Evolutionary conservation across 2,797 vertebrate species (phyloP).

Genomic region (Poecilia velifera): DNA sequence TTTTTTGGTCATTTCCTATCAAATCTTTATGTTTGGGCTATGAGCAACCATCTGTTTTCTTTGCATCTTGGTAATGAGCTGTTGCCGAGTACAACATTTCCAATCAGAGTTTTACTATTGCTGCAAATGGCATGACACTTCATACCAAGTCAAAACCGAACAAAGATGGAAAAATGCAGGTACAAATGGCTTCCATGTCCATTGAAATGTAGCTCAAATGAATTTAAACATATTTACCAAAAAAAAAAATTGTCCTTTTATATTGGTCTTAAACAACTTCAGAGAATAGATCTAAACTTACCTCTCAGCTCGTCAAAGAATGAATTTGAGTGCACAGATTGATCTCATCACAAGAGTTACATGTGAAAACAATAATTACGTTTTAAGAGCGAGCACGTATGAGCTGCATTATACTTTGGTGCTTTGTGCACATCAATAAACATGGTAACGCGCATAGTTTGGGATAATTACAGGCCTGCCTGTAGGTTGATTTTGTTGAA

Average conservation of each 20-base stretch:
- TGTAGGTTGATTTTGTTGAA: constrained; percentile 19
- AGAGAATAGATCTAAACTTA: not conserved
- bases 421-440: constrained; percentile 14
- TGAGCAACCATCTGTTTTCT: not conserved
- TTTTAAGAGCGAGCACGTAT: not conserved
- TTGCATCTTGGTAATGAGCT: not conserved
- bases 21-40: not conserved
- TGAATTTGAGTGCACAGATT: not conserved
- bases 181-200: not conserved
- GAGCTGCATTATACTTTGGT: constrained; percentile 6
- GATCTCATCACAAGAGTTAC: not conserved
- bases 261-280: not conserved
- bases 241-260: no score
- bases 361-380: constrained; percentile 1
- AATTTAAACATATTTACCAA: not conserved
- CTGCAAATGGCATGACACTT: not conserved
- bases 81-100: not conserved
- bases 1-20: not conserved
- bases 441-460: not conserved
- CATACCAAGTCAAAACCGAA: not conserved
- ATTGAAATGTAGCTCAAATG: not conserved
- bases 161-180: not conserved
- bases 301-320: not conserved
- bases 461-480: constrained; percentile 4
- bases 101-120: not conserved